A percentile compares a stretch with the other conserved stretches of the same genome.
Evolutionary conservation across 2,797 vertebrate genomes (phyloP).

Genomic region (Sarcophilus harrisii): DNA sequence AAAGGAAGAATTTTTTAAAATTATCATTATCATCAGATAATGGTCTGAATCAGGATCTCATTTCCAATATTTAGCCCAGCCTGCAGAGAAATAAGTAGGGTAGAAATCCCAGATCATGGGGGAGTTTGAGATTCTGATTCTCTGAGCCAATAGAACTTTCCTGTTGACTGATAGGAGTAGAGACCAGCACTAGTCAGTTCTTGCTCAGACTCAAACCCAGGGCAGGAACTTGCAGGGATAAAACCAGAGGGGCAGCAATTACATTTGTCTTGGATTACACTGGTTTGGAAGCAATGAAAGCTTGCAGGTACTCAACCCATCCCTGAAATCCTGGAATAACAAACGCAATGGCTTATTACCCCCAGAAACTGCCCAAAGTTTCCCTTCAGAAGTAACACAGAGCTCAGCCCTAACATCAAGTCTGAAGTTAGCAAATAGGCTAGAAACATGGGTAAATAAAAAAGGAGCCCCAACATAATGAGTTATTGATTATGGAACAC

Average conservation of each 20-base stretch:
- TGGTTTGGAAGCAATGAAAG: background rate
- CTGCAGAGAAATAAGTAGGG: background rate
- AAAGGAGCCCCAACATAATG: background rate
- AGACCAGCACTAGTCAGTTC: background rate
- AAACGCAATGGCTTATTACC: background rate
- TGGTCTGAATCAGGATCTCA: background rate
- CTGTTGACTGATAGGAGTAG: background rate
- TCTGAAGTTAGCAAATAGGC: background rate
- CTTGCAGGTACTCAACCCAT: background rate
- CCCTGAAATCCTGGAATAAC: background rate
- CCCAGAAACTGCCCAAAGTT: background rate
- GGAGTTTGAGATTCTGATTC: background rate
- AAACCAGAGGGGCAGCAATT: background rate
- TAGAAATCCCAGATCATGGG: background rate
- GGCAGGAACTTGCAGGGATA: background rate
- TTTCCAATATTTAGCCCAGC: background rate
- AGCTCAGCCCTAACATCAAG: background rate
- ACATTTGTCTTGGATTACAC: background rate
- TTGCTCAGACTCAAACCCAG: background rate
- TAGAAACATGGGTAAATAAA: background rate
- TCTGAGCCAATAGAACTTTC: background rate
- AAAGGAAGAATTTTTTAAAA: background rate
- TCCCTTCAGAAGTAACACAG: background rate
- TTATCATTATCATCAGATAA: background rate
- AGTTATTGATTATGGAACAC: background rate